phyloP scores from a whole-genome alignment of 2,888 invertebrate species.

The Chaitophorus viminalis region DNA sequence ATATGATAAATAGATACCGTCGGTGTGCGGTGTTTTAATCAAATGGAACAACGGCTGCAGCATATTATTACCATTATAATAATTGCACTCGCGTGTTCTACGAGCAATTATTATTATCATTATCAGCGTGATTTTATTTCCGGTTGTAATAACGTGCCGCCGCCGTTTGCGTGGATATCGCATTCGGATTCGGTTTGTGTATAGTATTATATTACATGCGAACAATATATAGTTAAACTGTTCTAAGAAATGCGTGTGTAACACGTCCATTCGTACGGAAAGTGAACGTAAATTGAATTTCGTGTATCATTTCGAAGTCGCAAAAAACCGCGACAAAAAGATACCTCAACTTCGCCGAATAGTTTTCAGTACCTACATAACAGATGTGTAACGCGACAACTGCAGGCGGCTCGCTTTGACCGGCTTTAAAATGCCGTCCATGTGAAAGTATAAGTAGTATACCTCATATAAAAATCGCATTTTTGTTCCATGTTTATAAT shows the following conservation, averaged over 20 bases:
- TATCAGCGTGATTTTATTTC: neutral
- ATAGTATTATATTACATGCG: neutral
- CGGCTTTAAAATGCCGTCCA: neutral
- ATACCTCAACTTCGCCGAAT: neutral
- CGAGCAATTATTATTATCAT: neutral
- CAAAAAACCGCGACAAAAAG: neutral
- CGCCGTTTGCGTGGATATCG: neutral
- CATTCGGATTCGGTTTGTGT: neutral
- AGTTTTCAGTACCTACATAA: neutral
- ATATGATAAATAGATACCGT: neutral
- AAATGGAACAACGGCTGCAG: neutral
- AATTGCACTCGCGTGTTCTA: neutral
- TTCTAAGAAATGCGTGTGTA: neutral
- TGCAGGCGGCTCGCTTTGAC: neutral
- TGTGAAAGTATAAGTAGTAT: no score
- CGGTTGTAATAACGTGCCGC: neutral
- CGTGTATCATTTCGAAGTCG: neutral
- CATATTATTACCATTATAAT: no score
- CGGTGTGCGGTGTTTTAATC: neutral
- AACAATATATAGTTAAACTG: neutral
- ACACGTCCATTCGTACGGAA: neutral
- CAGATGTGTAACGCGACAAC: neutral
- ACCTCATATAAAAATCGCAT: no score
- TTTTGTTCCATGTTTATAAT: no score
- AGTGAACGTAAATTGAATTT: slow-evolving; percentile 29